These are phyloP conservation scores for Gari tellinella DNA, from an alignment of 2,888 invertebrate genomes.

Conservation along the genomic window DNA sequence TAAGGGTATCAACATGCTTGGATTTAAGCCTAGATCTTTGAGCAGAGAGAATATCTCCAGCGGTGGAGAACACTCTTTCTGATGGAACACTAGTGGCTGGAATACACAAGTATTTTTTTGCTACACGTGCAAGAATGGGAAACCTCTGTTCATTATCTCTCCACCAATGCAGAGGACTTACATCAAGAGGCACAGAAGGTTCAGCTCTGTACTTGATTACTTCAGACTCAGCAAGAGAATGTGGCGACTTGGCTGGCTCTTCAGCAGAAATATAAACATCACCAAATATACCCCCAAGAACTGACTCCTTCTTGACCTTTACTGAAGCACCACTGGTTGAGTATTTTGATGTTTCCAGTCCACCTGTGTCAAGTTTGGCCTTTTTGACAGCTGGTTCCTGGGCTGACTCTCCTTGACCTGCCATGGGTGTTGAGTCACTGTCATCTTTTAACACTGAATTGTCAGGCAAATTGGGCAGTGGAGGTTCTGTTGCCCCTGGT, in stretches of 20 bases:
- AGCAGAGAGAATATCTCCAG: conserved; percentile 4
- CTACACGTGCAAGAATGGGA: conserved; percentile 2
- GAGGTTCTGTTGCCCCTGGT: no score
- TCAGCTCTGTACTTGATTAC: conserved; percentile 3
- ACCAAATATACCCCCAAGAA: conserved; percentile 32
- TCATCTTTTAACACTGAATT: no score
- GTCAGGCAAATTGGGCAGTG: no score
- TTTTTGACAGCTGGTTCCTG: no score
- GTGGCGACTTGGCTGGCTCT: conserved; percentile 19
- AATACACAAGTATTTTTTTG: conserved; percentile 11
- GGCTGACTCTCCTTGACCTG: no score
- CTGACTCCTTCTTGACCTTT: neutral
- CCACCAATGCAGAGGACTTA: conserved; percentile 14
- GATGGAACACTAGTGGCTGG: conserved; percentile 20
- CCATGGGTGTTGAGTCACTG: no score
- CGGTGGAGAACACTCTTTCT: conserved; percentile 16
- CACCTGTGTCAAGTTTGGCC: no score
- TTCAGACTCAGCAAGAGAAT: conserved; percentile 1
- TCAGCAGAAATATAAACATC: conserved; percentile 32
- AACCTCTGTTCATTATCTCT: conserved; percentile 1
- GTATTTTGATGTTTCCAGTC: no score
- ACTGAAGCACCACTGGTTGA: no score
- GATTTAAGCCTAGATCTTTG: conserved; percentile 8
- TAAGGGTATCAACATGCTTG: conserved; percentile 1
- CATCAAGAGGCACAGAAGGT: conserved; percentile 1